A percentile compares a stretch with the other conserved stretches of the same genome.
Evolutionary conservation across 2,113 vertebrate species (phyloP).

Genomic region (Anguilla japonica): DNA sequence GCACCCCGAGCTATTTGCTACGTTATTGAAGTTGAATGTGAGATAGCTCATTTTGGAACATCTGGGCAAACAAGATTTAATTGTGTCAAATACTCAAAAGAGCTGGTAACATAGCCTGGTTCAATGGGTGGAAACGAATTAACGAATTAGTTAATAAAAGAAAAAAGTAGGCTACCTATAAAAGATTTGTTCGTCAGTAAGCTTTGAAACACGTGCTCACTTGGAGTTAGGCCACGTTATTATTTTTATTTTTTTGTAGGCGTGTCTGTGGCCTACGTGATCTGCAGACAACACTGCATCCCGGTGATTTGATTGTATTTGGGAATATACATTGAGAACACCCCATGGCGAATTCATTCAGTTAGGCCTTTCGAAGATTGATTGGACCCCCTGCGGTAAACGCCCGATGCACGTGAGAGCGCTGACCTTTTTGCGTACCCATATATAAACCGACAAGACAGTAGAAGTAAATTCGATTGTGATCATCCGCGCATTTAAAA

Average conservation of each 20-base stretch:
- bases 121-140: background rate
- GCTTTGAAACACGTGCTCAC: background rate
- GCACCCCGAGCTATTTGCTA: no score
- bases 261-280: background rate
- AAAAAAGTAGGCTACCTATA: background rate
- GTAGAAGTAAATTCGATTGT: slow-evolving; percentile 11
- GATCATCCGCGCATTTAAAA: background rate
- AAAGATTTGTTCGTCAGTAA: background rate
- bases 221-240: background rate
- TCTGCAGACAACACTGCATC: background rate
- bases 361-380: slow-evolving; percentile 38
- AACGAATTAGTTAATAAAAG: background rate
- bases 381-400: slow-evolving; percentile 52
- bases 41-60: background rate
- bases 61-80: background rate
- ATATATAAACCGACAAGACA: slow-evolving; percentile 7
- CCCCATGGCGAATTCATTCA: slow-evolving; percentile 39
- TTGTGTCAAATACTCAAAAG: background rate
- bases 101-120: no score
- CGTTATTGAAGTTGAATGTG: no score
- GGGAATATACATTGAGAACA: slow-evolving; percentile 30
- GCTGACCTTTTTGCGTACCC: slow-evolving; percentile 36
- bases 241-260: background rate
- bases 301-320: slow-evolving; percentile 10
- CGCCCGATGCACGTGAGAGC: slow-evolving; percentile 42